Evolutionary conservation across 2,797 vertebrate genomes (phyloP), one percentile per base, ranked within the genome.

Genomic region (Paratrypauchen microcephalus): DNA sequence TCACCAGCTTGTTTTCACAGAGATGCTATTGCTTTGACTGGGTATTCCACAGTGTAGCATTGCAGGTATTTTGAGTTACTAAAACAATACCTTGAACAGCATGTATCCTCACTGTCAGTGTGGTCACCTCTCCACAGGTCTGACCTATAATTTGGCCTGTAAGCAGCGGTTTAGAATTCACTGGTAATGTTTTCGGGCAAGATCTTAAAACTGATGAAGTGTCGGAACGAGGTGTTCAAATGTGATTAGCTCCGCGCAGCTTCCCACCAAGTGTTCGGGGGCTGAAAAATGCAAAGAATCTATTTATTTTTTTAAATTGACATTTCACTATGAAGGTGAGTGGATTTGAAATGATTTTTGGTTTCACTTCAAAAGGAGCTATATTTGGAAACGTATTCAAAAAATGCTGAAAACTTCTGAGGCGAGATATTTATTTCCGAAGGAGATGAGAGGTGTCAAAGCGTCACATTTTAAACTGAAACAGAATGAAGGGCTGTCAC

Each of bases 261-360:
- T 36, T 61, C 32, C n/a, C 18, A 41, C 60, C 7, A 24, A 62
- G 36, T 62, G 32, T 21, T 61, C 4, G 59, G 32, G 1, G 39
- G n/a, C 59, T 62, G 36, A 62, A 62, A 62, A 15, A 62, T 62
- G 60, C 36, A 45, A 41, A 23, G 36, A 41, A 41, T 41, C 36
- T 45, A 62, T 62, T 61, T 61, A 61, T 15, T 62, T 61, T 62
- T 62, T 13, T 1, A 32, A 62, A 62, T 62, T 36, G 13, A 39
- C 60, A 62, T 62, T 16, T 62, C n/a, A 62, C 60, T 45, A 45
- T 62, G 60, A 62, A 62, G 60, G 60, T 62, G 60, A 62, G 60
- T 12, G 36, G 32, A 41, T 62, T 3, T 62, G 60, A 62, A 62
- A 23, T 62, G 36, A 62, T 45, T 16, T 62, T 45, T 45, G n/a